These are phyloP conservation scores for Zaprionus tsacasi DNA, from an alignment of 1,140 invertebrate species.

Conservation along the genomic window DNA sequence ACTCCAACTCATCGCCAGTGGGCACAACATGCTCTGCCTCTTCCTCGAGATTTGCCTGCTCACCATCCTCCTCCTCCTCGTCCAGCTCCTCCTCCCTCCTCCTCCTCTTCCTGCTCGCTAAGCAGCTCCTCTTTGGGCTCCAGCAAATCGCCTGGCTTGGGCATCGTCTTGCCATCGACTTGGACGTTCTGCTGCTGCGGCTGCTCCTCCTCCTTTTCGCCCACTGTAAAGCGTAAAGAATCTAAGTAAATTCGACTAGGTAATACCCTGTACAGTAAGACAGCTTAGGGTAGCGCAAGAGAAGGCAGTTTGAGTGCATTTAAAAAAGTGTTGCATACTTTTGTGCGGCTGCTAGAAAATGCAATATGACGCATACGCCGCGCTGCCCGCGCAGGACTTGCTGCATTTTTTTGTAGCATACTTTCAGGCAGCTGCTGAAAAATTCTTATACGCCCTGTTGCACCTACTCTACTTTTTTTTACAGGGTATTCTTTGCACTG, in stretches of 20 bases:
- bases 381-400: no score
- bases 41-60: constrained; percentile 45
- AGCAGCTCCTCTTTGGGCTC: constrained; percentile 79
- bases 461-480: no score
- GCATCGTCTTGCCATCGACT: constrained; percentile 12
- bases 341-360: not conserved
- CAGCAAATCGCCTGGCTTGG: constrained; percentile 51
- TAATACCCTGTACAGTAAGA: not conserved
- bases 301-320: not conserved
- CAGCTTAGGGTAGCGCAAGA: no score
- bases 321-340: not conserved
- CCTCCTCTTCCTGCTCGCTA: constrained; percentile 64
- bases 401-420: not conserved
- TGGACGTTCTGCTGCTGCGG: constrained; percentile 1
- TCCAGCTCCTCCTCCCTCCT: constrained; percentile 50
- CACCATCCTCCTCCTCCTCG: constrained; percentile 45
- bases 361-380: not conserved
- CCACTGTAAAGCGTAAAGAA: constrained; percentile 56
- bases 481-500: not conserved
- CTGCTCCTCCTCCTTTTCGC: constrained; percentile 72
- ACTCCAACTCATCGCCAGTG: constrained; percentile 38
- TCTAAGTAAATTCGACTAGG: constrained; percentile 1
- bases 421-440: not conserved
- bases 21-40: constrained; percentile 50
- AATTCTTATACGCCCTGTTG: not conserved